Percentiles rank a stretch among this genome's conserved stretches.
Evolutionary conservation across 2,113 vertebrate genomes (phyloP).

Genomic region (Todiramphus saurophagus): DNA sequence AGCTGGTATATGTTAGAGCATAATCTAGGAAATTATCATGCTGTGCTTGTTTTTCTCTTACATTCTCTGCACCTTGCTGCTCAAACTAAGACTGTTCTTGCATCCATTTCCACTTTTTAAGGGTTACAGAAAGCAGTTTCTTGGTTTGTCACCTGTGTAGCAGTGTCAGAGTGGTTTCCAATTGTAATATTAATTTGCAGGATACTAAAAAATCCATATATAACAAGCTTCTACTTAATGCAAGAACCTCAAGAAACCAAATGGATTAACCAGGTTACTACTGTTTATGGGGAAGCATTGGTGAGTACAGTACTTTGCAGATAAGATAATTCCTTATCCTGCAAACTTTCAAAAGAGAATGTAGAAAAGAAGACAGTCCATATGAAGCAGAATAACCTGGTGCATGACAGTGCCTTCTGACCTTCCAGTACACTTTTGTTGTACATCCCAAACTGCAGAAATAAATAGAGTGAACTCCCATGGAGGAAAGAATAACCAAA

Average conservation of each 20-base stretch:
- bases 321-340: neutral
- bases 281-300: neutral
- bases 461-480: neutral
- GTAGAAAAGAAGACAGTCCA: neutral
- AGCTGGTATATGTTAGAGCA: neutral
- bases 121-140: neutral
- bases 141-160: neutral
- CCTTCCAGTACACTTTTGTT: neutral
- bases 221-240: neutral
- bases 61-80: neutral
- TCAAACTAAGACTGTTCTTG: neutral
- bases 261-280: neutral
- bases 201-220: neutral
- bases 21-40: neutral
- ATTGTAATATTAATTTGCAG: neutral
- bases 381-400: neutral
- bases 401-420: neutral
- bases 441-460: neutral
- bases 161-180: neutral
- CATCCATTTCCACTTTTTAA: neutral
- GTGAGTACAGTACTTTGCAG: neutral
- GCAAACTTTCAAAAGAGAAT: neutral
- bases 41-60: neutral
- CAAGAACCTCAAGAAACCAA: neutral
- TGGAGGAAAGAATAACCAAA: neutral